Percentiles rank a stretch among this genome's conserved stretches.
Evolutionary conservation across 2,888 invertebrate species (phyloP).

Genomic region (Euplexia lucipara): DNA sequence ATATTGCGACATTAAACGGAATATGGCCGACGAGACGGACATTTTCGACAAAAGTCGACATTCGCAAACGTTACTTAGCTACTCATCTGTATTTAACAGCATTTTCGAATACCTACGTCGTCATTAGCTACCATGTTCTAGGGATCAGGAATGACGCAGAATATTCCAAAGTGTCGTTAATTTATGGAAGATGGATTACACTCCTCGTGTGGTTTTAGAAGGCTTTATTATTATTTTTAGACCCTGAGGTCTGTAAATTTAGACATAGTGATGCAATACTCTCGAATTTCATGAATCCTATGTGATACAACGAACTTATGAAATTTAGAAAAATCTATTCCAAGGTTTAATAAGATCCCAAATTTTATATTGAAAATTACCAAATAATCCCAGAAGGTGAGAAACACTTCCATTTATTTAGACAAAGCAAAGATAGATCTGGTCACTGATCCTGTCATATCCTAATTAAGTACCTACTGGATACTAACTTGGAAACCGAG

Average conservation of each 20-base stretch:
- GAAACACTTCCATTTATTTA: too few species aligned
- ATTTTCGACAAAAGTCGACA: conserved; percentile 88
- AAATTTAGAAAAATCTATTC: conserved; percentile 4
- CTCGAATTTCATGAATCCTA: neutral
- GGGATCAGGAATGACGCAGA: conserved; percentile 16
- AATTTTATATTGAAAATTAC: neutral
- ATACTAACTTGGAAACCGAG: neutral
- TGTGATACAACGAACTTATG: neutral
- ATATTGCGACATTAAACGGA: conserved; percentile 90
- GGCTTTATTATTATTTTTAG: conserved; percentile 6
- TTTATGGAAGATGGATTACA: conserved; percentile 25
- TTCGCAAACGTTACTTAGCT: conserved; percentile 83
- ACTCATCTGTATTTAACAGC: conserved; percentile 79
- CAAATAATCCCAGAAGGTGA: neutral
- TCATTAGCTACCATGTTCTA: conserved; percentile 56
- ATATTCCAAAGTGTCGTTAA: conserved; percentile 24
- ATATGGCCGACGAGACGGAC: conserved; percentile 88
- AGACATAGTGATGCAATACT: neutral
- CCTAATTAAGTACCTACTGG: neutral
- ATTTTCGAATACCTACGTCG: conserved; percentile 68
- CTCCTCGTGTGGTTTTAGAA: conserved; percentile 17
- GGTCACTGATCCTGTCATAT: neutral
- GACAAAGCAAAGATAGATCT: neutral
- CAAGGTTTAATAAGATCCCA: neutral
- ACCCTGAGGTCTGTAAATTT: too few species aligned